These are phyloP conservation scores for Apostichopus leukothele DNA, from an alignment of 53 echinoderm and acorn worm genomes.

Conservation along the genomic window DNA sequence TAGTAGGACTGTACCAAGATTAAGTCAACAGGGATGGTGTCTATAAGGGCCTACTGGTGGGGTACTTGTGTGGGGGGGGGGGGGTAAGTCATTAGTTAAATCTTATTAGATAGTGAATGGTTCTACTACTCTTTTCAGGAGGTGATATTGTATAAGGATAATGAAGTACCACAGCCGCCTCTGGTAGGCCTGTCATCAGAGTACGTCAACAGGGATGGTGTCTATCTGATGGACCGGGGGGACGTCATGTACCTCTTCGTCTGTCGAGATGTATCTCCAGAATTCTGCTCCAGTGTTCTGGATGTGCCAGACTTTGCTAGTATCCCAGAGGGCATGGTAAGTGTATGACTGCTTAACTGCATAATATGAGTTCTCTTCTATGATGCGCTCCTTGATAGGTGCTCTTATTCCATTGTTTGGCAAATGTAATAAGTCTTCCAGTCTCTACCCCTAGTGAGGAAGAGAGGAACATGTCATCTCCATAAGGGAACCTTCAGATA, in stretches of 20 bases:
- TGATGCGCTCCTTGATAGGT: neutral
- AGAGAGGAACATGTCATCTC: too few species aligned
- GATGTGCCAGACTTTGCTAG: slow-evolving; percentile 85
- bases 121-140: slow-evolving; percentile 53
- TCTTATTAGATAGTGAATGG: too few species aligned
- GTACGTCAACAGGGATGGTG: slow-evolving; percentile 78
- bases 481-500: too few species aligned
- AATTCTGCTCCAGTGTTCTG: slow-evolving; percentile 73
- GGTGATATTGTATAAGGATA: slow-evolving; percentile 74
- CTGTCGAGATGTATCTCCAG: slow-evolving; percentile 66
- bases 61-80: too few species aligned
- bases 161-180: slow-evolving; percentile 78
- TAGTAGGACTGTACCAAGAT: slow-evolving; percentile 74
- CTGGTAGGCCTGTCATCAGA: slow-evolving; percentile 78
- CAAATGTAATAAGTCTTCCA: too few species aligned
- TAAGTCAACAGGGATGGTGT: slow-evolving; percentile 80
- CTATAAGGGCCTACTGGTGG: neutral
- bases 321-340: slow-evolving; percentile 88
- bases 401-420: too few species aligned
- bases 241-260: slow-evolving; percentile 82
- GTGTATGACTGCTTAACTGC: slow-evolving; percentile 5
- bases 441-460: too few species aligned
- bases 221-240: slow-evolving; percentile 90
- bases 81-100: too few species aligned
- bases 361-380: neutral